Conservation (phyloP, 2,113 vertebrate genomes). For the Brevimyrus niger region DNA sequence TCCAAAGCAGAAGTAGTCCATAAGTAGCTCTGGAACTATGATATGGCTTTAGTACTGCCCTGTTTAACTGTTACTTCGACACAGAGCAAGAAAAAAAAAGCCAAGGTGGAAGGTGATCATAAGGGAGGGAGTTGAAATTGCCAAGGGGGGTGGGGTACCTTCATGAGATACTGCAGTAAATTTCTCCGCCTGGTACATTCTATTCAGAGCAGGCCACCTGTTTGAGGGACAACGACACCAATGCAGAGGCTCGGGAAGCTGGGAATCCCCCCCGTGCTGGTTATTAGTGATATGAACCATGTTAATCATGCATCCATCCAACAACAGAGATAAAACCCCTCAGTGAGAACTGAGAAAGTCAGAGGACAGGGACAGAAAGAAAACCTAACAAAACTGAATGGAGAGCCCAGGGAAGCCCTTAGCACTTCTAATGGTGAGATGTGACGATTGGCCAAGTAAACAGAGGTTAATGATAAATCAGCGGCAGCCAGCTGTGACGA, state of each 20-base stretch:
- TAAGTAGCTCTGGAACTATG: neutral
- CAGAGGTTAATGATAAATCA: slow-evolving; percentile 47
- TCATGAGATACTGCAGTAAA: neutral
- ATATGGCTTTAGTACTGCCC: neutral
- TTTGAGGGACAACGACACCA: neutral
- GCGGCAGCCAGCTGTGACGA: slow-evolving; percentile 27
- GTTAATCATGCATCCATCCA: neutral
- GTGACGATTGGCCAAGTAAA: slow-evolving; percentile 39
- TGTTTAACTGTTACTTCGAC: neutral
- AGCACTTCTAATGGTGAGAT: neutral
- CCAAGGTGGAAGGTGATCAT: neutral
- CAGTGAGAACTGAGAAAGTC: neutral
- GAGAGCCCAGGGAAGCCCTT: neutral
- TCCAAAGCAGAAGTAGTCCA: neutral
- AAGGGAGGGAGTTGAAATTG: neutral
- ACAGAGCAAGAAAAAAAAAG: neutral
- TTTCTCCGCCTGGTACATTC: neutral
- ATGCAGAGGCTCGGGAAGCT: neutral
- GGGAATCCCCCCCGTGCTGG: neutral
- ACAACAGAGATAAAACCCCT: neutral
- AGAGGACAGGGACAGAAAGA: neutral
- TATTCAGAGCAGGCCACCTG: neutral
- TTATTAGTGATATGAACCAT: neutral
- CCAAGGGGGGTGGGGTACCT: neutral
- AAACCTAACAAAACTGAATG: neutral